phyloP scores from a whole-genome alignment of 1,140 invertebrate genomes.

The Drosophila lowei region DNA sequence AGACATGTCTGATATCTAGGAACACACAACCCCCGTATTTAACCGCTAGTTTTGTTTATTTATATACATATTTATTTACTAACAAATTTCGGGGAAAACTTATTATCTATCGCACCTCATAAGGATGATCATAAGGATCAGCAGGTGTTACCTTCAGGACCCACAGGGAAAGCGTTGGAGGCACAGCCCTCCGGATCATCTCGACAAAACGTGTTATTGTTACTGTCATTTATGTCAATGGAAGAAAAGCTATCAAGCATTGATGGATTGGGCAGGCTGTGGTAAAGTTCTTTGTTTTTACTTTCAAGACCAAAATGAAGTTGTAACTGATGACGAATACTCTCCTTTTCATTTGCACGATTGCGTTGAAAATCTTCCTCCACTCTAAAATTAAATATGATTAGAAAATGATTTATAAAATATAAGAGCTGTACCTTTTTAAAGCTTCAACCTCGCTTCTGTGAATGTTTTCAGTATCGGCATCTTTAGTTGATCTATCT shows the following conservation, averaged over 20 bases:
- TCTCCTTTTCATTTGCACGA: conserved; percentile 89
- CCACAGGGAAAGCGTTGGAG: conserved; percentile 19
- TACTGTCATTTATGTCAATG: conserved; percentile 34
- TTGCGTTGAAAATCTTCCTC: conserved; percentile 91
- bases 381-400: conserved; percentile 69
- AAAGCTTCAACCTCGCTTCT: conserved; percentile 90
- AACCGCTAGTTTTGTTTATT: not conserved
- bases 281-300: conserved; percentile 29
- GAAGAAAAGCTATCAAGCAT: conserved; percentile 62
- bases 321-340: conserved; percentile 88
- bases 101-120: not conserved
- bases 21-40: too few species aligned
- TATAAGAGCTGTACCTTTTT: conserved; percentile 83
- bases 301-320: conserved; percentile 84
- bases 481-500: conserved; percentile 89
- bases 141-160: conserved; percentile 11
- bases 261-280: conserved; percentile 74
- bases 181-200: conserved; percentile 88
- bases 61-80: not conserved
- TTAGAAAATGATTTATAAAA: not conserved
- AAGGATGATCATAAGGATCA: too few species aligned
- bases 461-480: conserved; percentile 90
- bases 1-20: too few species aligned
- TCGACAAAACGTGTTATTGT: conserved; percentile 64
- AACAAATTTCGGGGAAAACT: not conserved